These are phyloP conservation scores for Pituophis catenifer DNA, from an alignment of 2,113 vertebrate species.

Conservation along the genomic window DNA sequence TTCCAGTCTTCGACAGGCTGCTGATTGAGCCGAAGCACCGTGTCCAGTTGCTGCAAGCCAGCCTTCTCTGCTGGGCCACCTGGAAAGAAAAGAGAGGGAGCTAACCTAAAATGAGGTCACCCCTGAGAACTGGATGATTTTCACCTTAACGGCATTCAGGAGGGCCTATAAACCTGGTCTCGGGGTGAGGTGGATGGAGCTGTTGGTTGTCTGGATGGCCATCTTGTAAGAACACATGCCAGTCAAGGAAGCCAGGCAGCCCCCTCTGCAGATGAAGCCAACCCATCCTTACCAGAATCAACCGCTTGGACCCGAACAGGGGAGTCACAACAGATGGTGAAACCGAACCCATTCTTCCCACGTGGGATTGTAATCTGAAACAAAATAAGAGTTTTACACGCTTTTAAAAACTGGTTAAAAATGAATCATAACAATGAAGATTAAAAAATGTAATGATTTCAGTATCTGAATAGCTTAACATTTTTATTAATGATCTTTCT, in stretches of 20 bases:
- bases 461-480: not conserved
- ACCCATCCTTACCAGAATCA: slow-evolving; percentile 81
- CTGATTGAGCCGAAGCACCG: slow-evolving; percentile 87
- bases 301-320: slow-evolving; percentile 93
- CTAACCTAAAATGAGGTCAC: not conserved
- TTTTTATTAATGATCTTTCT: not conserved
- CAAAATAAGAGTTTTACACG: slow-evolving; percentile 9
- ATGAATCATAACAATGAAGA: not conserved
- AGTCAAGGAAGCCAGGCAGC: not conserved
- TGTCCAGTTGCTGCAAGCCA: slow-evolving; percentile 89
- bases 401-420: not conserved
- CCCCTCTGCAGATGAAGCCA: not conserved
- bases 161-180: not conserved
- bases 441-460: not conserved
- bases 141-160: not conserved
- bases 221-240: not conserved
- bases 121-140: not conserved
- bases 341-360: slow-evolving; percentile 90
- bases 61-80: slow-evolving; percentile 91
- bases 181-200: not conserved
- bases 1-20: slow-evolving; percentile 94
- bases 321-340: slow-evolving; percentile 95
- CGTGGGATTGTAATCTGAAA: slow-evolving; percentile 88
- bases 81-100: slow-evolving; percentile 45
- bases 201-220: not conserved